Percentiles rank a stretch among this genome's conserved stretches.
phyloP scores from a whole-genome alignment of 2,113 vertebrate species.

The Trinectes maculatus region DNA sequence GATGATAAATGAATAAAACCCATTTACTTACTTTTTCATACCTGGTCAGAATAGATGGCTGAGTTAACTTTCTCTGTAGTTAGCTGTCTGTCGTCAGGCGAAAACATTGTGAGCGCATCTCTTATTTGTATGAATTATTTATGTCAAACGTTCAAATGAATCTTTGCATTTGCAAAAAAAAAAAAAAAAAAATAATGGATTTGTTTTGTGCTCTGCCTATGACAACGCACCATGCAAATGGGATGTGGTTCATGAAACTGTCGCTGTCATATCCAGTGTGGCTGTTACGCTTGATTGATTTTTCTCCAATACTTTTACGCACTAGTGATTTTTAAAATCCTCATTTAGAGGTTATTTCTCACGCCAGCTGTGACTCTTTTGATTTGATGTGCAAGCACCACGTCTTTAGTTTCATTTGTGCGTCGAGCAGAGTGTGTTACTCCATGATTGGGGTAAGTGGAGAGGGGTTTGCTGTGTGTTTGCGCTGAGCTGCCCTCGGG shows the following conservation, averaged over 20 bases:
- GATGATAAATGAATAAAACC: constrained; percentile 67
- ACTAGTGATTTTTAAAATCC: constrained; percentile 44
- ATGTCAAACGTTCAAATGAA: constrained; percentile 74
- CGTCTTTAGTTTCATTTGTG: background rate
- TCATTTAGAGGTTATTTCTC: constrained; percentile 18
- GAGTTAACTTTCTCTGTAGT: constrained; percentile 41
- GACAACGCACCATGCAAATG: constrained; percentile 67
- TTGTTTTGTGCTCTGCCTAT: constrained; percentile 59
- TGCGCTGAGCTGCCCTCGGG: constrained; percentile 76
- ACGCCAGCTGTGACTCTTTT: constrained; percentile 17
- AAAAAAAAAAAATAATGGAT: constrained; percentile 64
- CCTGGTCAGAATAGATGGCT: constrained; percentile 34
- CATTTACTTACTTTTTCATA: constrained; percentile 11
- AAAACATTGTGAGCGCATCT: constrained; percentile 69
- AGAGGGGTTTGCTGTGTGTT: constrained; percentile 70
- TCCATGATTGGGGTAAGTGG: constrained; percentile 59
- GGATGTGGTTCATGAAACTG: constrained; percentile 75
- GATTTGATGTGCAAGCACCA: constrained; percentile 5
- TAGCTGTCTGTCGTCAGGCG: constrained; percentile 70
- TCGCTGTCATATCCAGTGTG: constrained; percentile 69
- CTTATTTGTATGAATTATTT: constrained; percentile 75
- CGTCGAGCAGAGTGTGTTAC: constrained; percentile 44
- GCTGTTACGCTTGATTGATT: constrained; percentile 74
- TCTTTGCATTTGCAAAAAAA: constrained; percentile 56
- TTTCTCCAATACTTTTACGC: constrained; percentile 35